These are phyloP conservation scores for Pachypsylla venusta DNA, from an alignment of 1,140 invertebrate species.

Conservation along the genomic window DNA sequence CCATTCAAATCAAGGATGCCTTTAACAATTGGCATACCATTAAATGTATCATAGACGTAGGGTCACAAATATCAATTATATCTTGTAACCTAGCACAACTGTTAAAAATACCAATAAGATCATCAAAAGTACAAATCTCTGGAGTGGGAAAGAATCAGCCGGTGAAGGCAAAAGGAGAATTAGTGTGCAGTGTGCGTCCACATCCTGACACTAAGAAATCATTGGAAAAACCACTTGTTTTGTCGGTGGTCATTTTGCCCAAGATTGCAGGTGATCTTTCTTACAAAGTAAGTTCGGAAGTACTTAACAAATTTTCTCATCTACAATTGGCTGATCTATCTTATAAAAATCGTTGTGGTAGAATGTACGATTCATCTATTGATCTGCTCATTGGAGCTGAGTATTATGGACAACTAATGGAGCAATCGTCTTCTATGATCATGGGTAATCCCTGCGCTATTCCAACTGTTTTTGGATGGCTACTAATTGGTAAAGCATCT, in stretches of 20 bases:
- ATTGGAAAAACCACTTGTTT: neutral
- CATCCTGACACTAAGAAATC: neutral
- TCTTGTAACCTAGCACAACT: neutral
- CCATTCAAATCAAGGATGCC: neutral
- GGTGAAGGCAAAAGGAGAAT: neutral
- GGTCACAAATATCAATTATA: neutral
- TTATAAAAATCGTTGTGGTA: neutral
- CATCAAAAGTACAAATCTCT: neutral
- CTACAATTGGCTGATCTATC: neutral
- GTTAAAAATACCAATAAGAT: neutral
- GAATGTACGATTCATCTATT: neutral
- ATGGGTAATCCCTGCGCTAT: neutral
- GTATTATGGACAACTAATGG: neutral
- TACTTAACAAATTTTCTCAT: neutral
- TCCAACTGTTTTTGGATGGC: constrained; percentile 7
- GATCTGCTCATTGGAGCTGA: neutral
- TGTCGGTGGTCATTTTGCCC: neutral
- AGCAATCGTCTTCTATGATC: neutral
- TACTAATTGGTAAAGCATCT: neutral
- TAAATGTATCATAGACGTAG: neutral
- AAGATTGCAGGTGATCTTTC: neutral
- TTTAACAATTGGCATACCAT: neutral
- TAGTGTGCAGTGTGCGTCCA: neutral
- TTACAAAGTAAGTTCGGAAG: neutral
- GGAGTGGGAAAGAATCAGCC: neutral